Percentiles rank a stretch among this genome's conserved stretches.
Conservation (phyloP, 2,888 invertebrate genomes). For the Hirtodrosophila cameraria region DNA sequence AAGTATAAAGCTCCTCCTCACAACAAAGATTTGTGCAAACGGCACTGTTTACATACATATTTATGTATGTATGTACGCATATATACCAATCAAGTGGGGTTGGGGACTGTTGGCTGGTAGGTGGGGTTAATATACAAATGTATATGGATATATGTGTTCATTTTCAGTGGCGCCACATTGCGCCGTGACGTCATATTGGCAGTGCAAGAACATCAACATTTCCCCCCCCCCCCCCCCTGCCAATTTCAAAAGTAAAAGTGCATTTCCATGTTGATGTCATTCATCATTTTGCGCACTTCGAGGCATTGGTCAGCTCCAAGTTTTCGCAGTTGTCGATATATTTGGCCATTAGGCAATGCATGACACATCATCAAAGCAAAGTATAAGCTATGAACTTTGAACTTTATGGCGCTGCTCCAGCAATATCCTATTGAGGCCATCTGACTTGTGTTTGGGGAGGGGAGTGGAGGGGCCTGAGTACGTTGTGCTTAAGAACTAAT, state of each 20-base stretch:
- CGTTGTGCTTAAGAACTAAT: constrained; percentile 26
- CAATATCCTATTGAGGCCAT: constrained; percentile 2
- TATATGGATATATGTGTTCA: no score
- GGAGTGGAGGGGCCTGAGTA: constrained; percentile 1
- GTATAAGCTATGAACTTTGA: constrained; percentile 19
- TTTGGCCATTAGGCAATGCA: constrained; percentile 6
- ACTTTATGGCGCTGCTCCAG: constrained; percentile 20
- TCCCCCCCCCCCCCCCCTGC: neutral
- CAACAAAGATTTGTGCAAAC: no score
- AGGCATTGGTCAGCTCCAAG: neutral
- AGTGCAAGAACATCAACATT: constrained; percentile 7
- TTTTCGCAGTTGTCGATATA: neutral
- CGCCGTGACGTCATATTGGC: constrained; percentile 26
- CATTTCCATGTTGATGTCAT: constrained; percentile 46
- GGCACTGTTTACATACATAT: no score
- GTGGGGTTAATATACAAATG: no score
- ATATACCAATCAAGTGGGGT: constrained; percentile 4
- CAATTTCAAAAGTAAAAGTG: constrained; percentile 25
- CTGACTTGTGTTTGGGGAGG: neutral
- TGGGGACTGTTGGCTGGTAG: no score
- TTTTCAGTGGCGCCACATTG: constrained; percentile 4
- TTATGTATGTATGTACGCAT: no score
- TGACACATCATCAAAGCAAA: neutral
- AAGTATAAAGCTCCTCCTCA: no score
- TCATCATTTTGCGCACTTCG: constrained; percentile 23